Conservation (phyloP, 2,797 vertebrate genomes). For the Garrulus glandarius region DNA sequence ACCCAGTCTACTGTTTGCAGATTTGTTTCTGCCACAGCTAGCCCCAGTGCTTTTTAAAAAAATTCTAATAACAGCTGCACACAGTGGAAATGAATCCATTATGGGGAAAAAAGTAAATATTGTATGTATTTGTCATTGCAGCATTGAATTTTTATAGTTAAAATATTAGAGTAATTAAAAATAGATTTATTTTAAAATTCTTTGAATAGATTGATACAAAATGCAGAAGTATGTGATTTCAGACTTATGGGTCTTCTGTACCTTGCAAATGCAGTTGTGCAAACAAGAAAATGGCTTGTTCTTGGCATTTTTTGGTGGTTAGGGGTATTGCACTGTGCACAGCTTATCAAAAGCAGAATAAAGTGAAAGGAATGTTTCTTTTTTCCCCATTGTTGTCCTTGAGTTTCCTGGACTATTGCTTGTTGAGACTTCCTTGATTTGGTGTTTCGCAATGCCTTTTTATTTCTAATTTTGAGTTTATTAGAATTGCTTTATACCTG, state of each 20-base stretch:
- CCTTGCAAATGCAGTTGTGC: not conserved
- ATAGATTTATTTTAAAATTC: not conserved
- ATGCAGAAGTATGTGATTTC: not conserved
- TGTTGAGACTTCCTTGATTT: not conserved
- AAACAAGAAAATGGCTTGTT: not conserved
- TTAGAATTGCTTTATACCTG: not conserved
- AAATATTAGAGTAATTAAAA: not conserved
- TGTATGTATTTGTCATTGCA: not conserved
- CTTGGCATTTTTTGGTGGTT: not conserved
- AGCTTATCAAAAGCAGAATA: not conserved
- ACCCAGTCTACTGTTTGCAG: not conserved
- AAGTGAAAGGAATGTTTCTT: not conserved
- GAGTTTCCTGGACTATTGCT: not conserved
- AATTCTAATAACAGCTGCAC: not conserved
- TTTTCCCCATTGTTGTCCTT: not conserved
- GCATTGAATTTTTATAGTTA: not conserved
- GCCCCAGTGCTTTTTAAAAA: not conserved
- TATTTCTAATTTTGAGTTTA: not conserved
- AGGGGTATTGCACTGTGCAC: accelerated
- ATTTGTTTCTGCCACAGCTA: not conserved
- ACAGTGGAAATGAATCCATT: not conserved
- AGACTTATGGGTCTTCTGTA: not conserved
- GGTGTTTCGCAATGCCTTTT: not conserved
- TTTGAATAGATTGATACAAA: not conserved
- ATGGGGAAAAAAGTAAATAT: not conserved